These are phyloP conservation scores for Cryptophagus acutangulus DNA, from an alignment of 2,888 invertebrate genomes.

Conservation along the genomic window DNA sequence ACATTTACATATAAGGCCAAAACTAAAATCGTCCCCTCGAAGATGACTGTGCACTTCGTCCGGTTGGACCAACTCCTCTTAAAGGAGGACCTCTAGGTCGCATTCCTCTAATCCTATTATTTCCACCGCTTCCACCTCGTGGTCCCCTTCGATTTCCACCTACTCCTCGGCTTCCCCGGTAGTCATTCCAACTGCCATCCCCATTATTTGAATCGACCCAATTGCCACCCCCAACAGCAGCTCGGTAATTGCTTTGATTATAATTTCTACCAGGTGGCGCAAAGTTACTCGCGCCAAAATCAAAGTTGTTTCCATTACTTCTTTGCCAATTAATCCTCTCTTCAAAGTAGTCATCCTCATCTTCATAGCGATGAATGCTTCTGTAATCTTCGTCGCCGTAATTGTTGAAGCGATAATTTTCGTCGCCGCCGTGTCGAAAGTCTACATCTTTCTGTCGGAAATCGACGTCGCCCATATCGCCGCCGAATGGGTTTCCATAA, in stretches of 20 bases:
- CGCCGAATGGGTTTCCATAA: too few species aligned
- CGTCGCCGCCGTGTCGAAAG: conserved; percentile 24
- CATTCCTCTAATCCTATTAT: conserved; percentile 15
- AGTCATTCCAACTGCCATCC: conserved; percentile 9
- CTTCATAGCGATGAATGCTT: conserved; percentile 40
- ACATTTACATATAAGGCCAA: too few species aligned
- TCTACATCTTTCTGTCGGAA: conserved; percentile 32
- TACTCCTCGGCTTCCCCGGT: conserved; percentile 6
- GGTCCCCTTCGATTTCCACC: conserved; percentile 11
- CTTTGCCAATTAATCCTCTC: conserved; percentile 47
- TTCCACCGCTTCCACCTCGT: conserved; percentile 1
- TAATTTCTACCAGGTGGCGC: conserved; percentile 19
- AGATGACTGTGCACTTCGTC: too few species aligned
- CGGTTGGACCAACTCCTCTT: too few species aligned
- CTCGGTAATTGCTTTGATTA: conserved; percentile 30
- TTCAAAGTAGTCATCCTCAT: conserved; percentile 44
- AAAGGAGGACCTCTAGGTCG: conserved; percentile 8
- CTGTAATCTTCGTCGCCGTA: conserved; percentile 45
- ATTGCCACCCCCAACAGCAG: too few species aligned
- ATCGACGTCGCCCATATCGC: conserved; percentile 30
- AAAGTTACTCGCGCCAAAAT: conserved; percentile 11
- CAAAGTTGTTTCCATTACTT: conserved; percentile 35
- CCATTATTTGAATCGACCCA: conserved; percentile 15
- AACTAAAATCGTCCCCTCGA: too few species aligned
- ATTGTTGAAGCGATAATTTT: conserved; percentile 22